phyloP scores from a whole-genome alignment of 2,113 vertebrate genomes.

The Mystacornis crossleyi region DNA sequence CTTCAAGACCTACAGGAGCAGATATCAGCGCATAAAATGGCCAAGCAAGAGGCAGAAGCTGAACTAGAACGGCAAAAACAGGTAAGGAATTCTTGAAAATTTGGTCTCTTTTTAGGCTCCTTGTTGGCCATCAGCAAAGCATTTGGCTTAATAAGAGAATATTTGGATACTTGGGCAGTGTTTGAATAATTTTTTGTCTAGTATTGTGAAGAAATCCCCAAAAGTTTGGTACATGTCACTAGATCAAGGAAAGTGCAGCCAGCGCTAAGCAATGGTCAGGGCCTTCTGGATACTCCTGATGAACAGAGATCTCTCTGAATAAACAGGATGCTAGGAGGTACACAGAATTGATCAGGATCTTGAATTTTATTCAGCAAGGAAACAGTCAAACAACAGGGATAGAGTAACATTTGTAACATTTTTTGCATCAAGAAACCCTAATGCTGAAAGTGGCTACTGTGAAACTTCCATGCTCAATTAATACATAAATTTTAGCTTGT shows the following conservation, averaged over 20 bases:
- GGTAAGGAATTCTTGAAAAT: conserved; percentile 62
- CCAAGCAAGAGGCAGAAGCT: conserved; percentile 88
- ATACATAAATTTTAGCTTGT: background rate
- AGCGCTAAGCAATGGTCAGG: background rate
- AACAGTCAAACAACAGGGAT: background rate
- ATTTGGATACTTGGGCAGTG: background rate
- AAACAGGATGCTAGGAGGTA: background rate
- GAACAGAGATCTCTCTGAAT: background rate
- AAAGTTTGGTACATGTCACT: background rate
- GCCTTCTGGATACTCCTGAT: background rate
- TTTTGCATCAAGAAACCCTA: background rate
- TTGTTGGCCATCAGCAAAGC: background rate
- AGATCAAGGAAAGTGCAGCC: background rate
- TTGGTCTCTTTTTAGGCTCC: background rate
- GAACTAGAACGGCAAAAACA: conserved; percentile 93
- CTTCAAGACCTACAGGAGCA: conserved; percentile 89
- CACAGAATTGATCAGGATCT: background rate
- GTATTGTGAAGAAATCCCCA: background rate
- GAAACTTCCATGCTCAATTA: background rate
- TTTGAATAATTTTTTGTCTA: background rate
- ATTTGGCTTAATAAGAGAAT: background rate
- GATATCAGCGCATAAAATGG: conserved; percentile 75
- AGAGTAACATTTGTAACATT: background rate
- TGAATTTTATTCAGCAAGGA: background rate
- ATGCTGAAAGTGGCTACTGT: background rate